Evolutionary conservation across 2,113 vertebrate species (phyloP), one percentile per base, ranked within the genome.

Genomic region (Crypturellus undulatus): DNA sequence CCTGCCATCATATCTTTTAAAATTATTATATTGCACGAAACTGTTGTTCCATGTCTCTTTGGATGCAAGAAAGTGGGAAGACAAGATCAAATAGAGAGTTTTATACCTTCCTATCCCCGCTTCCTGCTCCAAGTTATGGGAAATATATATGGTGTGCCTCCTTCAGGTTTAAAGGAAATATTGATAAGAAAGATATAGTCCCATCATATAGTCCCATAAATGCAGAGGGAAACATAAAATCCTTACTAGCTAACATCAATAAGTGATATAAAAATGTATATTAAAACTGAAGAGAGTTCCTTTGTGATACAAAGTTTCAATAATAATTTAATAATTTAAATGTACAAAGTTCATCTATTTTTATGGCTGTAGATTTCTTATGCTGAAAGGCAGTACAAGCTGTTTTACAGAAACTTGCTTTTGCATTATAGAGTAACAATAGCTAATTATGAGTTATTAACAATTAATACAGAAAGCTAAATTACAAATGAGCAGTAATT

Each of bases 311-410:
- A 64, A n/a, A 76, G 10, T 36, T 91, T 38, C 25, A 58, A 65
- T 93, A 90, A 81, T 79, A 94, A 94, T 80, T 68, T 59, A 38
- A 64, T 79, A 94, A 94, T 80, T 68, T 59, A 38, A 64, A 56
- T 52, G 89, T 77, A 77, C 9, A 73, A 59, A 82, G 20, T 1
- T 90, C 5, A 63, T 87, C 6, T 36, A 51, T 88, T 95, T 81
- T 91, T 79, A 38, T 12, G 24, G 19, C 89, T 92, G 26, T 47
- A 47, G 6, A 42, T 85, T 75, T 93, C 51, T 42, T 18, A 4
- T 70, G 65, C 52, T 90, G 20, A 45, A 60, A 89, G 62, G 51
- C 91, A 6, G 4, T 20, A 30, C 32, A 92, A 62, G 2, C 3
- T 85, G 36, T 68, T 90, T 90, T 47, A 79, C 26, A 71, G 52